Conservation (phyloP, 2,888 invertebrate genomes). For the Notodonta ziczac region DNA sequence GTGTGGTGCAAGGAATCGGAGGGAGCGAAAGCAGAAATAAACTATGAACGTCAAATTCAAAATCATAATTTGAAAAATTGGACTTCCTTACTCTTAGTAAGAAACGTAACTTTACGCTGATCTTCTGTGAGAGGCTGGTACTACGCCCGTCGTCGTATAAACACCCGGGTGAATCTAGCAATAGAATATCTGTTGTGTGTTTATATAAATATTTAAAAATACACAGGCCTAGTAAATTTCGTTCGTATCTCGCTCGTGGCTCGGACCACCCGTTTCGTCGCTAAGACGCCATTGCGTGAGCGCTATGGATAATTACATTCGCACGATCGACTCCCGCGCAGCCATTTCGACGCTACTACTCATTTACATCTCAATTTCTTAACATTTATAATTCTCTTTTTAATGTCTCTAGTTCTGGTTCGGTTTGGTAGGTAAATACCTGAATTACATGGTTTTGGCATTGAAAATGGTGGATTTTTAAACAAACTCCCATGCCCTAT, state of each 20-base stretch:
- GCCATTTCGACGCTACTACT: conserved; percentile 40
- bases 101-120: too few species aligned
- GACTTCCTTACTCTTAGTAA: too few species aligned
- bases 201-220: too few species aligned
- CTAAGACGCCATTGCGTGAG: conserved; percentile 37
- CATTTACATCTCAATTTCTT: conserved; percentile 7
- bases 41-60: too few species aligned
- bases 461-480: too few species aligned
- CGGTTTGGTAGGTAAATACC: too few species aligned
- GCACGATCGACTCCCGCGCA: conserved; percentile 55
- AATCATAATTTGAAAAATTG: too few species aligned
- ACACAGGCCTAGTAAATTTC: neutral
- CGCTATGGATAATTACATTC: conserved; percentile 49
- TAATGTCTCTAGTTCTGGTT: neutral
- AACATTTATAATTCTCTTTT: neutral
- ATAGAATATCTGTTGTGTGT: too few species aligned
- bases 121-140: too few species aligned
- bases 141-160: too few species aligned
- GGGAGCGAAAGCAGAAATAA: conserved; percentile 7
- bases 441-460: neutral
- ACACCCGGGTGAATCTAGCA: too few species aligned
- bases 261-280: conserved; percentile 29
- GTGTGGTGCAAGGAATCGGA: conserved; percentile 13
- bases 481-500: too few species aligned
- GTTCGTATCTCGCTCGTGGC: conserved; percentile 8